A percentile compares a stretch with the other conserved stretches of the same genome.
phyloP scores from a whole-genome alignment of 2,113 vertebrate genomes.

The Chaetodon trifascialis region DNA sequence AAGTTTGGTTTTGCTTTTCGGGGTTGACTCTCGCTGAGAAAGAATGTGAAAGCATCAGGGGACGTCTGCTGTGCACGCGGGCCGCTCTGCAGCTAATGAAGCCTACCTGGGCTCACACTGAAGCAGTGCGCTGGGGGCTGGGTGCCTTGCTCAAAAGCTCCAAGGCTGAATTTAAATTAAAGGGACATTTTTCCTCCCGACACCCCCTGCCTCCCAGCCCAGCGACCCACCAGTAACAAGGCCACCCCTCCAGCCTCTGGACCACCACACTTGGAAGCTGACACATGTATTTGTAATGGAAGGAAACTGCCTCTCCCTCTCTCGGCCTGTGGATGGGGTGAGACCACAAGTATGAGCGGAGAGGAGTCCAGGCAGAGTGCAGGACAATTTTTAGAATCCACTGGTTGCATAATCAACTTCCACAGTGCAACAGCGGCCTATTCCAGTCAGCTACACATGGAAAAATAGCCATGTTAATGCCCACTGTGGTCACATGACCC shows the following conservation, averaged over 20 bases:
- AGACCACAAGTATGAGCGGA: slow-evolving; percentile 75
- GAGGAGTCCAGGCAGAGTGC: slow-evolving; percentile 74
- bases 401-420: slow-evolving; percentile 75
- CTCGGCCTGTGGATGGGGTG: slow-evolving; percentile 61
- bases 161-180: background rate
- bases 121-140: background rate
- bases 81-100: background rate
- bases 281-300: slow-evolving; percentile 75
- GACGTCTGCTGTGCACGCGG: background rate
- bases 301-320: slow-evolving; percentile 60
- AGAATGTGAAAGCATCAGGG: slow-evolving; percentile 32
- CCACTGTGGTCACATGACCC: slow-evolving; percentile 29
- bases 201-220: background rate
- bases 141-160: background rate
- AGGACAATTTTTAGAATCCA: slow-evolving; percentile 65
- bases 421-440: slow-evolving; percentile 45
- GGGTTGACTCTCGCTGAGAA: slow-evolving; percentile 47
- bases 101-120: background rate
- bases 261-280: slow-evolving; percentile 61
- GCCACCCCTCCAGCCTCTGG: slow-evolving; percentile 28
- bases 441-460: slow-evolving; percentile 40
- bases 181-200: background rate
- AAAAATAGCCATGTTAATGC: slow-evolving; percentile 3
- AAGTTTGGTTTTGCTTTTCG: slow-evolving; percentile 65
- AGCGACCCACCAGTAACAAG: slow-evolving; percentile 14